A percentile compares a stretch with the other conserved stretches of the same genome.
Conservation (phyloP, 2,113 vertebrate species). For the Mustela lutreola region DNA sequence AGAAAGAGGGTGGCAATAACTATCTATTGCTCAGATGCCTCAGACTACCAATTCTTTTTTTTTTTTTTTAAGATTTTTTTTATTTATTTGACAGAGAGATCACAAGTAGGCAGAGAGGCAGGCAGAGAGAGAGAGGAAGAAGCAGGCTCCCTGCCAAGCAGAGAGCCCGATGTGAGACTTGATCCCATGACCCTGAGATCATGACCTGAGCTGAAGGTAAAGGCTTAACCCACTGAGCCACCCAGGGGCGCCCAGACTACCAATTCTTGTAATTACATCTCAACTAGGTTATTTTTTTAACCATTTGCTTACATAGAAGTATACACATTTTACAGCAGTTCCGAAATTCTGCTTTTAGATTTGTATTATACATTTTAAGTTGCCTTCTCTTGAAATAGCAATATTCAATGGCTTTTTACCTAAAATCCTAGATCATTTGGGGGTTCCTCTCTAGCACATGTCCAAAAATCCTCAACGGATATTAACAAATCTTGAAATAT, state of each 20-base stretch:
- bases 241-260: too few relatives aligned
- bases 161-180: too few relatives aligned
- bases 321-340: background rate
- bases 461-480: background rate
- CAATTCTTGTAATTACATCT: background rate
- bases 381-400: background rate
- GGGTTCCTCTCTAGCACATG: background rate
- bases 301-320: background rate
- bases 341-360: conserved; percentile 7
- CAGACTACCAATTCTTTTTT: background rate
- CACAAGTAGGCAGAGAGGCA: too few relatives aligned
- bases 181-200: too few relatives aligned
- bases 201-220: too few relatives aligned
- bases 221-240: too few relatives aligned
- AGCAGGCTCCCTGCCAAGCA: too few relatives aligned
- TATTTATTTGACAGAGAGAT: too few relatives aligned
- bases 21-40: background rate
- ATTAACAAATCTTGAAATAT: background rate
- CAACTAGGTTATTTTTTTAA: background rate
- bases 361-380: conserved; percentile 13
- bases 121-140: too few relatives aligned
- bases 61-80: too few relatives aligned
- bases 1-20: background rate
- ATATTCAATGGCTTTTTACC: background rate
- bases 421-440: background rate